Evolutionary conservation across 2,888 invertebrate species (phyloP), one percentile per base, ranked within the genome.

Genomic region (Amblyjoppa fuscipennis): DNA sequence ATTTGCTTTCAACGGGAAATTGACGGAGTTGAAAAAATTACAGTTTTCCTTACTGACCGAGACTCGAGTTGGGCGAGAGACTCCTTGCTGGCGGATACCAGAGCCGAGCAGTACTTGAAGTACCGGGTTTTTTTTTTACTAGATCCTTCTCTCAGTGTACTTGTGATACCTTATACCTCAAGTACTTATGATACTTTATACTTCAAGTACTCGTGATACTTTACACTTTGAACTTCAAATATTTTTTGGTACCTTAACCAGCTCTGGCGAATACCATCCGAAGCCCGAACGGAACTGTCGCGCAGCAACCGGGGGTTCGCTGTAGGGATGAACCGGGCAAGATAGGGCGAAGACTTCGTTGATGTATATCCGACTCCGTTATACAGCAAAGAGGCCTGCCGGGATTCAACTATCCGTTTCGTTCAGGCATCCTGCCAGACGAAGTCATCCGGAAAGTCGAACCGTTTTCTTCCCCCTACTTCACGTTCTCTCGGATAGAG

Each of bases 401-500:
- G n/a, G 66, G 51, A 16, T 70, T 70, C 34, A 28, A 49, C 45
- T 41, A 38, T n/a, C 49, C 71, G 61, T 71, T 79, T 71, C 49
- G 51, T 64, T 64, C 61, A 53, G 38, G 79, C 71, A 79, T 71
- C 45, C 31, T 70, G 78, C 70, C 78, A 70, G 78, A 45, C 16
- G 56, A 70, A 66, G 16, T 70, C 78, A 78, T 61, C 20, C 75
- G 49, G 28, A 45, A 75, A 64, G 45, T 78, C 69, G 69, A 69
- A 56, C 31, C 6, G 41, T 56, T 70, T 70, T 28, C 28, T 51
- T 78, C 59, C 28, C 59, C 56, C 41, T 68, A 25, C 28, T 77
- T 45, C 25, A 53, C 9, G n/a, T 53, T 20, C 68, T 28, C 28
- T 68, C 34, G 56, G 31, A 64, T 64, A 64, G 64, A 64, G 31